phyloP scores from a whole-genome alignment of 2,888 invertebrate genomes.

The Lepidocyrtoides sp. region DNA sequence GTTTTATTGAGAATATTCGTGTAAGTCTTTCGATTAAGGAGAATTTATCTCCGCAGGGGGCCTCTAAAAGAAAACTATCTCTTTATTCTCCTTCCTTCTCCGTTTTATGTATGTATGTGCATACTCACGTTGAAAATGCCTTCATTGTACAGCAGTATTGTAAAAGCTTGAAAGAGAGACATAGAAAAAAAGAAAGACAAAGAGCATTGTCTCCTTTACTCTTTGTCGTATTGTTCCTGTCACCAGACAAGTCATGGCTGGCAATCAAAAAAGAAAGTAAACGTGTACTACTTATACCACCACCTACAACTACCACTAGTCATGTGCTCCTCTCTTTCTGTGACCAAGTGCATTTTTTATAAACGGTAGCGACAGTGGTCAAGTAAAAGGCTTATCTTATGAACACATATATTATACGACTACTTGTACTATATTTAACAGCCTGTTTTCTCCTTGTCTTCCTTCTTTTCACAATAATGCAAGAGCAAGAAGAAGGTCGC shows the following conservation, averaged over 20 bases:
- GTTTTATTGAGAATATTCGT: conserved; percentile 85
- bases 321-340: background rate
- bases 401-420: background rate
- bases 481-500: conserved; percentile 37
- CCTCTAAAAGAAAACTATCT: conserved; percentile 84
- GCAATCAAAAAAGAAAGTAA: conserved; percentile 36
- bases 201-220: conserved; percentile 74
- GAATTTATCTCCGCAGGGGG: conserved; percentile 85
- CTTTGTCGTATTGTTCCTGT: conserved; percentile 68
- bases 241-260: conserved; percentile 64
- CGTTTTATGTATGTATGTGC: background rate
- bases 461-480: background rate
- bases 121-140: background rate
- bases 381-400: background rate
- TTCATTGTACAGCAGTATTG: conserved; percentile 33
- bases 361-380: conserved; percentile 23
- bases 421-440: background rate
- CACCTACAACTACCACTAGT: background rate
- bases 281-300: conserved; percentile 24
- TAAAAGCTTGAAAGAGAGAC: background rate
- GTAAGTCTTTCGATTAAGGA: conserved; percentile 85
- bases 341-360: background rate
- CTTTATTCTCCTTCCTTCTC: conserved; percentile 60
- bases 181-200: conserved; percentile 39
- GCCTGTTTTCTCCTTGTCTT: background rate